A percentile compares a stretch with the other conserved stretches of the same genome.
These are phyloP conservation scores for Hippopotamyrus pictus DNA, from an alignment of 2,797 vertebrate genomes.

Conservation along the genomic window DNA sequence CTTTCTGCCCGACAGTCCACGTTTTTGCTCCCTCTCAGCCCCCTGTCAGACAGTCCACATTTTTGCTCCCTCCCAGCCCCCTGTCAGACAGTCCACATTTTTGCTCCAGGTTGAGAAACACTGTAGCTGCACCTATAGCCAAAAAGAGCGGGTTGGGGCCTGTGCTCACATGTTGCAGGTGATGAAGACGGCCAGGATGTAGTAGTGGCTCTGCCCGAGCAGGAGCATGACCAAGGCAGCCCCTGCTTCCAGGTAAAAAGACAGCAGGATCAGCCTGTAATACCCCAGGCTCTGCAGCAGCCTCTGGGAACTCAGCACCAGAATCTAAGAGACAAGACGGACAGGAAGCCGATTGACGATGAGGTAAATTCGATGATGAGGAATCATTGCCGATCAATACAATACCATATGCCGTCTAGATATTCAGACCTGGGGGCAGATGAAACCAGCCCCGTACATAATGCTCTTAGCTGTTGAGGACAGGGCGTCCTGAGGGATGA, in stretches of 20 bases:
- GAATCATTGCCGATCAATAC: background rate
- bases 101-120: background rate
- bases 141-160: background rate
- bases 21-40: background rate
- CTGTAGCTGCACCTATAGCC: background rate
- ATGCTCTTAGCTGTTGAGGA: conserved; percentile 70
- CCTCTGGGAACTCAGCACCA: conserved; percentile 71
- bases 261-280: conserved; percentile 76
- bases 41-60: background rate
- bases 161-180: conserved; percentile 74
- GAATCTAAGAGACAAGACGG: conserved; percentile 55
- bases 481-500: conserved; percentile 73
- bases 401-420: background rate
- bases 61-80: background rate
- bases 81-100: background rate
- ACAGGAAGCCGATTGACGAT: background rate
- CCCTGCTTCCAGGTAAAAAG: conserved; percentile 73
- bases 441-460: conserved; percentile 84
- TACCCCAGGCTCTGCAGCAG: conserved; percentile 71
- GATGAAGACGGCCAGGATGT: conserved; percentile 75
- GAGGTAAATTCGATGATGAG: background rate
- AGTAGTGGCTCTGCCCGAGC: conserved; percentile 69
- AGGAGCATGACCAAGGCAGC: conserved; percentile 66
- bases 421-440: conserved; percentile 77
- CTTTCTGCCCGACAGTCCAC: background rate